Percentiles rank a stretch among this genome's conserved stretches.
Evolutionary conservation across 1,140 invertebrate species (phyloP).

Genomic region (Trichonephila clavata): DNA sequence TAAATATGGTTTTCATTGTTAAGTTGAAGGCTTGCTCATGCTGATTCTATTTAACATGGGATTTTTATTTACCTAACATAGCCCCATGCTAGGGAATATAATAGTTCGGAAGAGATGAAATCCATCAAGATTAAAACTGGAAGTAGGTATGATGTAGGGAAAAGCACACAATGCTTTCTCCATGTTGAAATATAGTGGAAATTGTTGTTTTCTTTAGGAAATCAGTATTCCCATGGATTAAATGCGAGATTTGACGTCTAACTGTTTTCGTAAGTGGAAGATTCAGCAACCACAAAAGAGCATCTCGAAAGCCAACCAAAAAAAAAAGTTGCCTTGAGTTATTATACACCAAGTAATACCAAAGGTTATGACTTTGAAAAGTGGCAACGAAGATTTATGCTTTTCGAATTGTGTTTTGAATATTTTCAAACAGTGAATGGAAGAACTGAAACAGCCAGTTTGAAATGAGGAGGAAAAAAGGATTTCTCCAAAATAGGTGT

Average conservation of each 20-base stretch:
- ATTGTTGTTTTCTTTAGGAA: not conserved
- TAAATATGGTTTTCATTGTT: constrained; percentile 12
- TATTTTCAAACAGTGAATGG: no score
- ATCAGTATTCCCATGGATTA: not conserved
- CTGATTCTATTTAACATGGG: not conserved
- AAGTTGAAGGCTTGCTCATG: not conserved
- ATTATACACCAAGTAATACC: not conserved
- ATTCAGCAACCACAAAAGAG: not conserved
- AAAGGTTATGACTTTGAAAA: not conserved
- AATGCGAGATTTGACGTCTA: not conserved
- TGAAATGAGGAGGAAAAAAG: no score
- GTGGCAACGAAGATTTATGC: not conserved
- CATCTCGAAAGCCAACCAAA: no score
- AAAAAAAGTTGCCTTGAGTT: not conserved
- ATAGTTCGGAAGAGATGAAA: not conserved
- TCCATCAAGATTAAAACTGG: not conserved
- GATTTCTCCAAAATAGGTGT: no score
- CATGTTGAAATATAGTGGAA: not conserved
- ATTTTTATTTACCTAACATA: not conserved
- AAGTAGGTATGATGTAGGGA: not conserved
- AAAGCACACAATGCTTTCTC: not conserved
- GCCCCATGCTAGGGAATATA: not conserved
- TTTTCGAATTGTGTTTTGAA: not conserved
- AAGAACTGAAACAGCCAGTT: no score
- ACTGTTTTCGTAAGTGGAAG: not conserved